A percentile compares a stretch with the other conserved stretches of the same genome.
Evolutionary conservation across 2,888 invertebrate species (phyloP).

Genomic region (Myopa testacea): DNA sequence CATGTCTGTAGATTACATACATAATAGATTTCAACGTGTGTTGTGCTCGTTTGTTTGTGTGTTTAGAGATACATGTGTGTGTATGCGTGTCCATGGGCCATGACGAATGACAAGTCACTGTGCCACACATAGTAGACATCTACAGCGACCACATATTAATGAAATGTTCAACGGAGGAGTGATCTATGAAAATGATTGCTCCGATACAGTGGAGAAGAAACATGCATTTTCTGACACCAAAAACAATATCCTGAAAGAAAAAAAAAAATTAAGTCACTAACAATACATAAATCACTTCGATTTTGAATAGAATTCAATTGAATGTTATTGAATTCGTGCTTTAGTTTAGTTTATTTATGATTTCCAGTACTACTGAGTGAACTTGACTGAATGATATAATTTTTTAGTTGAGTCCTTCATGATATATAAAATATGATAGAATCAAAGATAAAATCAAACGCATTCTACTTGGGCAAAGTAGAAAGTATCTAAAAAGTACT

Average conservation of each 20-base stretch:
- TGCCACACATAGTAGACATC: slow-evolving; percentile 1
- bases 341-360: too few species aligned
- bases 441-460: too few species aligned
- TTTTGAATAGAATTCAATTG: too few species aligned
- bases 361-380: too few species aligned
- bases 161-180: slow-evolving; percentile 4
- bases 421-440: too few species aligned
- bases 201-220: slow-evolving; percentile 9
- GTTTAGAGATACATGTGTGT: neutral
- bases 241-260: too few species aligned
- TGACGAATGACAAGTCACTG: slow-evolving; percentile 3
- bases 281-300: too few species aligned
- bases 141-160: neutral
- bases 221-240: too few species aligned
- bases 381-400: too few species aligned
- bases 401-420: too few species aligned
- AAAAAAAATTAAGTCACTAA: too few species aligned
- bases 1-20: neutral
- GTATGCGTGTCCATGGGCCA: neutral
- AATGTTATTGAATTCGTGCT: too few species aligned
- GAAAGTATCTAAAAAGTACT: neutral
- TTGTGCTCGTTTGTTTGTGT: neutral
- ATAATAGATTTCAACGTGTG: neutral
- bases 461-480: neutral
- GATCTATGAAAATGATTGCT: neutral